These are phyloP conservation scores for Terebella lapidaria DNA, from an alignment of 2,888 invertebrate genomes.

Conservation along the genomic window DNA sequence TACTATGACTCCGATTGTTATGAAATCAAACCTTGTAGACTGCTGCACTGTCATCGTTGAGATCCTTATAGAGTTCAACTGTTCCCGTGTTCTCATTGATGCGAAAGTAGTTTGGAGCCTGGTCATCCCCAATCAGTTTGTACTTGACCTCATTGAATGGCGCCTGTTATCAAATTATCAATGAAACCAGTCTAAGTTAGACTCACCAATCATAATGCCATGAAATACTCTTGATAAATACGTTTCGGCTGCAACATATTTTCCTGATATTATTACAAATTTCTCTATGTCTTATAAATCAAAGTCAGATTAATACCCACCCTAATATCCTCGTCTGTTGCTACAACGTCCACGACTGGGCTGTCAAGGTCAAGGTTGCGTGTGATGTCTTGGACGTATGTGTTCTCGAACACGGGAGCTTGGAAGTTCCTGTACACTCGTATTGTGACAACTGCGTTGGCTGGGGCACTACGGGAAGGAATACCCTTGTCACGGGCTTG, in stretches of 20 bases:
- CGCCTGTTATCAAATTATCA: slow-evolving; percentile 29
- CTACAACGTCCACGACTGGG: slow-evolving; percentile 11
- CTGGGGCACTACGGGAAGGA: slow-evolving; percentile 19
- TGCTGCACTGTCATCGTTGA: slow-evolving; percentile 4
- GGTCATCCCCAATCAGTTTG: slow-evolving; percentile 38
- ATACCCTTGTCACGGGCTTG: slow-evolving; percentile 35
- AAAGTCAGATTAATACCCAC: slow-evolving; percentile 9
- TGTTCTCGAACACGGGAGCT: slow-evolving; percentile 21
- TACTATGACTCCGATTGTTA: no score
- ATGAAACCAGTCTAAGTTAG: no score
- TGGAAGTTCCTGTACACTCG: slow-evolving; percentile 25
- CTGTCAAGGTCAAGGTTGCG: slow-evolving; percentile 7
- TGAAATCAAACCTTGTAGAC: slow-evolving; percentile 12
- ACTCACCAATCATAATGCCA: no score
- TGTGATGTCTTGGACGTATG: slow-evolving; percentile 16
- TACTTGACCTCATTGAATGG: slow-evolving; percentile 37
- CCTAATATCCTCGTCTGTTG: slow-evolving; percentile 17
- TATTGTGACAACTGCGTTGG: slow-evolving; percentile 19
- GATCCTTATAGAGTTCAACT: slow-evolving; percentile 3
- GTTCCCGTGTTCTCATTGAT: slow-evolving; percentile 17
- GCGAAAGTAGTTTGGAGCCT: slow-evolving; percentile 33
- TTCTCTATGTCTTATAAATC: neutral
- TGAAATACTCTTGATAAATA: no score
- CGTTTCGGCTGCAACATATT: no score
- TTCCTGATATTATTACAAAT: no score